These are phyloP conservation scores for Platysteira castanea DNA, from an alignment of 2,113 vertebrate genomes.

Conservation along the genomic window DNA sequence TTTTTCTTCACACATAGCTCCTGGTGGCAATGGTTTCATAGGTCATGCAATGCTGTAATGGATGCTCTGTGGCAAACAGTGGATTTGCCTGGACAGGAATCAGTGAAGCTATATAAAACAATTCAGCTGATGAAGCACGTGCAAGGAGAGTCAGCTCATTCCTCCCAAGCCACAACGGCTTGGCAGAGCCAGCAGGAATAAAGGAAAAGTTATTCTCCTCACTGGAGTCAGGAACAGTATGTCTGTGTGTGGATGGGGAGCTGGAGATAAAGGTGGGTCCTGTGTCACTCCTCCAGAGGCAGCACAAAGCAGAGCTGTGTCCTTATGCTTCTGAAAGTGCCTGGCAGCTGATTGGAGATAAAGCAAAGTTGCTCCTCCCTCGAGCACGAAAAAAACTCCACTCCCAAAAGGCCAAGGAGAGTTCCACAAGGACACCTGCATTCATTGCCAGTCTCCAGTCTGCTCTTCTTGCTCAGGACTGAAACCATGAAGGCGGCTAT, in stretches of 20 bases:
- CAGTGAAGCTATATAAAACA: background rate
- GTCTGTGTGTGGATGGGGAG: background rate
- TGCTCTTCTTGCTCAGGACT: background rate
- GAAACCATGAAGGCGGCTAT: rapidly evolving
- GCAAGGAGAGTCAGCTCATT: background rate
- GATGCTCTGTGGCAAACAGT: background rate
- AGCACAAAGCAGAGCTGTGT: background rate
- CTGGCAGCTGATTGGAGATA: background rate
- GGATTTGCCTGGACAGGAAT: background rate
- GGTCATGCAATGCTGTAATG: background rate
- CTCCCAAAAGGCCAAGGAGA: background rate
- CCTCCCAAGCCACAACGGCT: background rate
- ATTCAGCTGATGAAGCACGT: background rate
- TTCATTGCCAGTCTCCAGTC: rapidly evolving
- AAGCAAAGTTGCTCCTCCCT: background rate
- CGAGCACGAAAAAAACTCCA: rapidly evolving
- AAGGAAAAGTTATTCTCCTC: background rate
- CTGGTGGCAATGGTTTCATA: background rate
- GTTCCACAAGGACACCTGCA: background rate
- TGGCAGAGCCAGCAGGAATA: background rate
- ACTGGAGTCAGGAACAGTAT: rapidly evolving
- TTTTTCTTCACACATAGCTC: background rate
- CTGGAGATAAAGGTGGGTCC: background rate
- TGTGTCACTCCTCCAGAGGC: rapidly evolving
- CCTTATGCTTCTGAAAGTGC: rapidly evolving